Evolutionary conservation across 2,888 invertebrate genomes (phyloP), one percentile per base, ranked within the genome.

Genomic region (Podabrus alpinus): DNA sequence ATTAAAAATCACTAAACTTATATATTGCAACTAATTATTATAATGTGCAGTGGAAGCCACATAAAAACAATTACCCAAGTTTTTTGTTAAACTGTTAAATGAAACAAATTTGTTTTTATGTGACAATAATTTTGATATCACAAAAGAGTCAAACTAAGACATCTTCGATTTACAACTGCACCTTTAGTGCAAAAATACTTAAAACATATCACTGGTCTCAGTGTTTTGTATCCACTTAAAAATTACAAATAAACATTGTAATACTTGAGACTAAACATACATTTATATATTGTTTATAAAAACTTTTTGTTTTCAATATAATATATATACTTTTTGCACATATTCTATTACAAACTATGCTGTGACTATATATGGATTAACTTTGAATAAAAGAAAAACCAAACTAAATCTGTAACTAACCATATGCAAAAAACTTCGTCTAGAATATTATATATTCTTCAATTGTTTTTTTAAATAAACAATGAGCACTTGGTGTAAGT

Each of bases 121-220:
- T 84, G 84, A 83, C 84, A 25, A 72, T 69, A 61, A 83, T 81
- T 79, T 82, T 82, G 78, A 76, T 81, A 86, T 86, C 86, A 86
- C 86, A 86, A 85, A 84, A 83, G 82, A 82, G 81, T 84, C 82
- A 82, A 80, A 80, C 75, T 79, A 83, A 82, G 81, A 81, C 77
- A 71, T 73, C 75, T 75, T 73, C 83, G 72, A 83, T 83, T 84
- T 83, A 83, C 82, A 84, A 83, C 78, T 83, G 84, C 85, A 83
- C 84, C 77, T 72, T 79, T 76, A 77, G 84, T 83, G 85, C 83
- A 84, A 84, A 85, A 86, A 86, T 86, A 86, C 86, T 86, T 85
- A 83, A 86, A 85, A 83, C 84, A 86, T 86, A 86, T 87, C 87
- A 87, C 87, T 86, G 84, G 83, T 84, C 83, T 81, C 80, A 76